Evolutionary conservation across 2,797 vertebrate genomes (phyloP).

Genomic region (Graptemys geographica): DNA sequence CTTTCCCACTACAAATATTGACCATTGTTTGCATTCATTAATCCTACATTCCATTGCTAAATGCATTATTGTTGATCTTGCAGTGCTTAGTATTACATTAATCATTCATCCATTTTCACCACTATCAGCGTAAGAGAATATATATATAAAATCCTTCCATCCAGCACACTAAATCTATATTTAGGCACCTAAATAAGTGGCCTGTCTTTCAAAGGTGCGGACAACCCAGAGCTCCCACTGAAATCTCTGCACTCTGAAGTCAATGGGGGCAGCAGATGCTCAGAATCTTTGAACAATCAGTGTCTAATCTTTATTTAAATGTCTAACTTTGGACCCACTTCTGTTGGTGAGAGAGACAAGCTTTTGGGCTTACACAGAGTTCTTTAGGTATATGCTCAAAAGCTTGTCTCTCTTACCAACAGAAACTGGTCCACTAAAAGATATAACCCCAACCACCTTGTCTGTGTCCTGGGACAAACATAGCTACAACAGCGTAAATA

Average conservation of each 20-base stretch:
- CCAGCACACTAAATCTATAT: not conserved
- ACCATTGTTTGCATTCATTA: not conserved
- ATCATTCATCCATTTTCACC: not conserved
- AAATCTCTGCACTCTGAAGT: too few relatives aligned
- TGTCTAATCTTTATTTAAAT: too few relatives aligned
- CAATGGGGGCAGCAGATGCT: too few relatives aligned
- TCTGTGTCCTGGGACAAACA: not conserved
- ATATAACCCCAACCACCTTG: not conserved
- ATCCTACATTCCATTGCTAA: not conserved
- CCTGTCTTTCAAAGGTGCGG: too few relatives aligned
- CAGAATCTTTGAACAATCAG: too few relatives aligned
- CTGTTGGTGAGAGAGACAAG: not conserved
- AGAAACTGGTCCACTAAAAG: not conserved
- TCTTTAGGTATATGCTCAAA: not conserved
- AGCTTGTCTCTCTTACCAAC: not conserved
- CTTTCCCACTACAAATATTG: not conserved
- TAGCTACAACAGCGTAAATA: not conserved
- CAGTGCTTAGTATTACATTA: not conserved
- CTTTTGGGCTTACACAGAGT: not conserved
- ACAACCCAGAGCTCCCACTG: too few relatives aligned
- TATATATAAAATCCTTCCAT: not conserved
- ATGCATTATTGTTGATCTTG: not conserved
- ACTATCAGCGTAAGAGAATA: not conserved
- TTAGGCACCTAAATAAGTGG: too few relatives aligned
- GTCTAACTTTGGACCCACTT: too few relatives aligned